Percentiles rank a stretch among this genome's conserved stretches.
Evolutionary conservation across 2,113 vertebrate genomes (phyloP).

Genomic region (Nanorana parkeri): DNA sequence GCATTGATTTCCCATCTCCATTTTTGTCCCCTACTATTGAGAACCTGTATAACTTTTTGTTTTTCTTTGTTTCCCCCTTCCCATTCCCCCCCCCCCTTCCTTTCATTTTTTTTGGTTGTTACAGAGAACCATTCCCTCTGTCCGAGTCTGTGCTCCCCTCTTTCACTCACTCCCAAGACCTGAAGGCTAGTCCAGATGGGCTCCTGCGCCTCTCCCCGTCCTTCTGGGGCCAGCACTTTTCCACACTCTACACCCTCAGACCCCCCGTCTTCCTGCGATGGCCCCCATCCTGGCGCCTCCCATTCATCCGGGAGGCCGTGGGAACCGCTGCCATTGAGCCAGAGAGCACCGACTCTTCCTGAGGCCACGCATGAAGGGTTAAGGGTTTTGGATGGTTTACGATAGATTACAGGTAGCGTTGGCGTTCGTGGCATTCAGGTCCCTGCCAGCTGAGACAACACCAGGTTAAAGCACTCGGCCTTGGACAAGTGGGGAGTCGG

Average conservation of each 20-base stretch:
- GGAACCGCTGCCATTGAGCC: slow-evolving; percentile 43
- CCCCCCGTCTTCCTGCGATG: slow-evolving; percentile 38
- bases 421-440: not conserved
- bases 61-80: slow-evolving; percentile 13
- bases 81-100: not conserved
- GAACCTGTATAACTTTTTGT: slow-evolving; percentile 37
- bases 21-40: slow-evolving; percentile 12
- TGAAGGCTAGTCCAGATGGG: slow-evolving; percentile 45
- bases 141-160: slow-evolving; percentile 66
- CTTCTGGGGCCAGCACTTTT: slow-evolving; percentile 56
- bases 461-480: not conserved
- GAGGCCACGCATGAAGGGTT: slow-evolving; percentile 3
- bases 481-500: slow-evolving; percentile 7
- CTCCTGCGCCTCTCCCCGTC: slow-evolving; percentile 57
- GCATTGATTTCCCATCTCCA: slow-evolving; percentile 32
- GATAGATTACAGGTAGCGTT: not conserved
- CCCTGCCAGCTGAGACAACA: not conserved
- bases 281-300: slow-evolving; percentile 43
- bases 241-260: slow-evolving; percentile 57
- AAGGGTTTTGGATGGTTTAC: not conserved
- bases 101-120: slow-evolving; percentile 46
- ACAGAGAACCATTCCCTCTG: slow-evolving; percentile 56
- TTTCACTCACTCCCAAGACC: slow-evolving; percentile 53
- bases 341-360: slow-evolving; percentile 41
- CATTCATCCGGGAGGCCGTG: slow-evolving; percentile 48